A percentile compares a stretch with the other conserved stretches of the same genome.
Conservation (phyloP, 2,113 vertebrate genomes). For the Octodon degus region DNA sequence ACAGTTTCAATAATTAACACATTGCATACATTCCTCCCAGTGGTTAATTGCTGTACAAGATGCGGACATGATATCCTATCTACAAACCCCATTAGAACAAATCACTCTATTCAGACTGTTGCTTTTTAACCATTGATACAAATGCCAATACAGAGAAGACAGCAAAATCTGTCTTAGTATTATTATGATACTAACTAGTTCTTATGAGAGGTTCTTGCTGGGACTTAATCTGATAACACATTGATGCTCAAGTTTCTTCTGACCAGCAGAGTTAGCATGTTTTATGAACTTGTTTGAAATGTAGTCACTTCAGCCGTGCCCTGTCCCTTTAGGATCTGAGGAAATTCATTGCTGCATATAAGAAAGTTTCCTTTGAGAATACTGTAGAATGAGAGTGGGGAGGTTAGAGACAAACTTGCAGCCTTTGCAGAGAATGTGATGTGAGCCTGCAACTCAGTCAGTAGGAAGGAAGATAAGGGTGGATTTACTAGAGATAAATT, state of each 20-base stretch:
- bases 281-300: background rate
- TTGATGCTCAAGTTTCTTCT: background rate
- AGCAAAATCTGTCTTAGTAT: background rate
- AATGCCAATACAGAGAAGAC: background rate
- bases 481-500: background rate
- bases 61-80: too few relatives aligned
- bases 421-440: background rate
- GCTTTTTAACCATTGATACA: too few relatives aligned
- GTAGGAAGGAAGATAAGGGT: background rate
- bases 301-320: too few relatives aligned
- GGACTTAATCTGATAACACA: background rate
- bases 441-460: background rate
- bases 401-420: background rate
- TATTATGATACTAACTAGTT: constrained; percentile 18
- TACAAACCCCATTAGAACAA: too few relatives aligned
- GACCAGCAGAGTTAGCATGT: background rate
- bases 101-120: too few relatives aligned
- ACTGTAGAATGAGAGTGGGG: background rate
- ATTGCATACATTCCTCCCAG: too few relatives aligned
- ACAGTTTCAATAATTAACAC: too few relatives aligned
- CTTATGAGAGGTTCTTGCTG: background rate
- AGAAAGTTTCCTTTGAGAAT: background rate
- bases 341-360: background rate
- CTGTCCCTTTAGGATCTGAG: too few relatives aligned
- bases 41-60: too few relatives aligned